Conservation (phyloP, 2,113 vertebrate species). For the Platycercus adscitus region DNA sequence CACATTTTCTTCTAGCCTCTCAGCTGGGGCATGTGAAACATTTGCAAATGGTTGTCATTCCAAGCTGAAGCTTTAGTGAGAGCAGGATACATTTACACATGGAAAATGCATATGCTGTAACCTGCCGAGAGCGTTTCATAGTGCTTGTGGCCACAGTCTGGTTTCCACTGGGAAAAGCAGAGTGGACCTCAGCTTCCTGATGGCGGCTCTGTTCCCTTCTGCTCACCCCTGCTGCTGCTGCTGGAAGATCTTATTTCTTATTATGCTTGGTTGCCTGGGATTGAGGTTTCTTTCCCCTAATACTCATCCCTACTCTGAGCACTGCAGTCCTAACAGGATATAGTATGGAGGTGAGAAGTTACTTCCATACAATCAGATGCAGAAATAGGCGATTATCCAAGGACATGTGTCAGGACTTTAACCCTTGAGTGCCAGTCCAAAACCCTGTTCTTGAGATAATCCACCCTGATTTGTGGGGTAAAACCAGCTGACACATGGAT, state of each 20-base stretch:
- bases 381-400: background rate
- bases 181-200: background rate
- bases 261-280: background rate
- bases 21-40: background rate
- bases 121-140: background rate
- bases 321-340: background rate
- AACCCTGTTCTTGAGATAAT: background rate
- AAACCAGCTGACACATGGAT: background rate
- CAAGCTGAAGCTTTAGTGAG: background rate
- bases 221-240: background rate
- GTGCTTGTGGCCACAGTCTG: background rate
- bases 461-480: background rate
- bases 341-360: background rate
- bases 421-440: background rate
- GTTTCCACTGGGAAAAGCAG: background rate
- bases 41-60: background rate
- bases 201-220: background rate
- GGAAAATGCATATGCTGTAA: background rate
- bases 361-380: background rate
- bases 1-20: conserved; percentile 20
- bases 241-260: background rate
- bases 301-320: background rate
- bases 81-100: background rate
- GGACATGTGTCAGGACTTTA: background rate
- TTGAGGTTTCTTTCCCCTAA: background rate